Conservation (phyloP, 2,797 vertebrate genomes). For the Fundulus diaphanus region DNA sequence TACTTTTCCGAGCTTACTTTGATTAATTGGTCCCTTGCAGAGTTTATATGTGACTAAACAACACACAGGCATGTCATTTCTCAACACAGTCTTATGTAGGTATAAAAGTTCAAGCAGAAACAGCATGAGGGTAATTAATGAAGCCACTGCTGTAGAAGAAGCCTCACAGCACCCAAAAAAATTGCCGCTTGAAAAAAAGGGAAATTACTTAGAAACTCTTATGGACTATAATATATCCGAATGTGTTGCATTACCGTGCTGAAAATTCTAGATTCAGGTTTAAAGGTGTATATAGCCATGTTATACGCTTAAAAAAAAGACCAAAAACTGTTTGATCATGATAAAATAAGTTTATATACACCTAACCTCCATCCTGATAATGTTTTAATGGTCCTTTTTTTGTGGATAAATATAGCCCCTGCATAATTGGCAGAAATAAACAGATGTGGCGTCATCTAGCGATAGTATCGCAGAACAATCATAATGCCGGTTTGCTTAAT, state of each 20-base stretch:
- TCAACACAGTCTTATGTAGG: constrained; percentile 64
- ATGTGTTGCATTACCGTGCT: background rate
- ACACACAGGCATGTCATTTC: constrained; percentile 69
- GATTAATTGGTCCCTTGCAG: constrained; percentile 68
- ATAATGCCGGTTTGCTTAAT: too few relatives aligned
- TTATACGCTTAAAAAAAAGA: too few relatives aligned
- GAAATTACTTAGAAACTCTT: background rate
- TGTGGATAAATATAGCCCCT: too few relatives aligned
- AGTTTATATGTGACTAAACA: constrained; percentile 74
- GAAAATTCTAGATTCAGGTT: background rate
- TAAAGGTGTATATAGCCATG: too few relatives aligned
- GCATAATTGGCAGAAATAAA: too few relatives aligned
- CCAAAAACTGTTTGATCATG: too few relatives aligned
- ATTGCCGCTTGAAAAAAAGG: background rate
- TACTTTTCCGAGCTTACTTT: constrained; percentile 59
- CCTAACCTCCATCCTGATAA: too few relatives aligned
- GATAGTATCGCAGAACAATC: too few relatives aligned
- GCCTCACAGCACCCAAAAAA: constrained; percentile 27
- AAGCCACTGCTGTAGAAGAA: constrained; percentile 57
- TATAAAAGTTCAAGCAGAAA: constrained; percentile 71
- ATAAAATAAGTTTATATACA: too few relatives aligned
- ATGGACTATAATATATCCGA: background rate
- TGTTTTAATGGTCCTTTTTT: too few relatives aligned
- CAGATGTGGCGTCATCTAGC: too few relatives aligned
- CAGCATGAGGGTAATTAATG: constrained; percentile 68